These are phyloP conservation scores for Epizoanthus ramosus DNA, from an alignment of 92 coral and sea anemone genomes.

Conservation along the genomic window DNA sequence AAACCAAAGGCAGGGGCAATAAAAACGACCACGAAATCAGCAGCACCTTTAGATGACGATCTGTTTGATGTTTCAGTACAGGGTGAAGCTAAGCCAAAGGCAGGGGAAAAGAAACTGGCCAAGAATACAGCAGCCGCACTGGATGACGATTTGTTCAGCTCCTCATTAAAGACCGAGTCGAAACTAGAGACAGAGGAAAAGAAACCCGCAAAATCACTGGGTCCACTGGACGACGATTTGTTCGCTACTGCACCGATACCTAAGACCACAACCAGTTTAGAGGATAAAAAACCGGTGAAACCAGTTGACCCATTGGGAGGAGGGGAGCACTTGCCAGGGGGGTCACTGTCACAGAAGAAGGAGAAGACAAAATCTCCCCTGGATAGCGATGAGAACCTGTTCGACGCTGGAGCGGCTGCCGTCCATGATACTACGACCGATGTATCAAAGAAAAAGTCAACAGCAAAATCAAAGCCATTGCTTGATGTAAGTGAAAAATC, in stretches of 20 bases:
- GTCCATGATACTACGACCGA: constrained; percentile 21
- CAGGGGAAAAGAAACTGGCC: not conserved
- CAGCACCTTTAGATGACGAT: constrained; percentile 59
- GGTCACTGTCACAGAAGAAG: too few relatives aligned
- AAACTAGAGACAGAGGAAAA: too few relatives aligned
- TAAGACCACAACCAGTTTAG: too few relatives aligned
- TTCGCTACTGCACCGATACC: too few relatives aligned
- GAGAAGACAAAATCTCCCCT: not conserved
- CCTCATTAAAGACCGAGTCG: too few relatives aligned
- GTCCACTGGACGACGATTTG: too few relatives aligned
- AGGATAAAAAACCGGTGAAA: too few relatives aligned
- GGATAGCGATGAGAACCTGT: not conserved
- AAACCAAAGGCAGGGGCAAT: constrained; percentile 36
- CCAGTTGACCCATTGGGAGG: too few relatives aligned
- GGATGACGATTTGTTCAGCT: not conserved
- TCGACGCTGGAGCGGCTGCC: not conserved
- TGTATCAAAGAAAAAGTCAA: constrained; percentile 37
- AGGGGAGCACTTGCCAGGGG: too few relatives aligned
- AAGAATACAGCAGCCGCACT: not conserved
- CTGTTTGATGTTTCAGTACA: constrained; percentile 57
- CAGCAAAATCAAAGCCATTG: constrained; percentile 55
- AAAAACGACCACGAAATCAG: not conserved
- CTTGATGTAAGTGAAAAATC: constrained; percentile 56
- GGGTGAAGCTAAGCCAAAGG: constrained; percentile 42
- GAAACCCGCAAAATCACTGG: too few relatives aligned